These are phyloP conservation scores for Melolontha melolontha DNA, from an alignment of 2,888 invertebrate genomes.

Conservation along the genomic window DNA sequence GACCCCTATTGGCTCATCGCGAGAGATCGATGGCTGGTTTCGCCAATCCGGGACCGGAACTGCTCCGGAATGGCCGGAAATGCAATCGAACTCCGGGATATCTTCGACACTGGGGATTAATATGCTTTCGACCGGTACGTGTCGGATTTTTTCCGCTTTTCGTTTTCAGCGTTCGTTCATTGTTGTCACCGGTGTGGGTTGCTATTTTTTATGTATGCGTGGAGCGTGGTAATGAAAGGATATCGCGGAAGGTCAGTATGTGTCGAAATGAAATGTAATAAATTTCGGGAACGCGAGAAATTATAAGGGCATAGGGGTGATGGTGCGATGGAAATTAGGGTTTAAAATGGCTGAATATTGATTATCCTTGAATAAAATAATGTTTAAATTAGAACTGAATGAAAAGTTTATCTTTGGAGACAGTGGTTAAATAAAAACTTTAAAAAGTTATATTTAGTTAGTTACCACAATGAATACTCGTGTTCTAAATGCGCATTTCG, in stretches of 20 bases:
- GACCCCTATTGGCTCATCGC: constrained; percentile 48
- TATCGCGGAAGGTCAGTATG: no score
- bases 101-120: constrained; percentile 43
- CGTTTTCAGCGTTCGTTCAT: constrained; percentile 7
- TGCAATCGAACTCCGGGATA: constrained; percentile 46
- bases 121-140: constrained; percentile 28
- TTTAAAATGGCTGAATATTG: no score
- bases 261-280: background rate
- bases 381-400: no score
- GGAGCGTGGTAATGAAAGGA: no score
- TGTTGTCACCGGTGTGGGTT: no score
- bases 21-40: constrained; percentile 48
- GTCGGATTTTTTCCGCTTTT: constrained; percentile 14
- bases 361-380: no score
- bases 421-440: no score
- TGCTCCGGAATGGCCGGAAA: constrained; percentile 49
- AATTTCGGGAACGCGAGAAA: background rate
- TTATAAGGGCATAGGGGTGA: background rate
- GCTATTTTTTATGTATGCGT: no score
- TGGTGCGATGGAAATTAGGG: no score
- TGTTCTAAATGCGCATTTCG: background rate
- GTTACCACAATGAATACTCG: no score
- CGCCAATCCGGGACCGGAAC: constrained; percentile 49
- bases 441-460: no score
- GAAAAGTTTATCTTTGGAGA: no score